Conservation (phyloP, 2,797 vertebrate species). For the Leuciscus waleckii region DNA sequence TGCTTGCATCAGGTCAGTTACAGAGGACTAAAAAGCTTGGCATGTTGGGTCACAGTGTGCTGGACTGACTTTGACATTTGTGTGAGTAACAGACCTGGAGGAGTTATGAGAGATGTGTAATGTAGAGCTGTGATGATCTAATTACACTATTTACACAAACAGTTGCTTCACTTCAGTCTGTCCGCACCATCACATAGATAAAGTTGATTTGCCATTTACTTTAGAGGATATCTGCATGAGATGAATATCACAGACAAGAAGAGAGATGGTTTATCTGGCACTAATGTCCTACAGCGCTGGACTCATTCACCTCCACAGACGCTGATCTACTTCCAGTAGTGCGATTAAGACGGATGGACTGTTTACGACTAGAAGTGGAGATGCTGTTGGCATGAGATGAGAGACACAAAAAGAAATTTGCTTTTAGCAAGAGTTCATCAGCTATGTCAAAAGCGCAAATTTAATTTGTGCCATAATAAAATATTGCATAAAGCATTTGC, state of each 20-base stretch:
- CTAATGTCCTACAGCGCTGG: slow-evolving; percentile 43
- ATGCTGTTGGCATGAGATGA: background rate
- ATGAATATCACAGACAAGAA: slow-evolving; percentile 23
- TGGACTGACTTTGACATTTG: slow-evolving; percentile 59
- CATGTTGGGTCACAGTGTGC: slow-evolving; percentile 17
- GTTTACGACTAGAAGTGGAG: background rate
- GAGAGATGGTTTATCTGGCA: slow-evolving; percentile 37
- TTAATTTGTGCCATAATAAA: background rate
- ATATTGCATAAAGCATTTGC: background rate
- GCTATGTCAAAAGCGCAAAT: background rate
- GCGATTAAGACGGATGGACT: slow-evolving; percentile 44
- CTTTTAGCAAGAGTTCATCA: background rate
- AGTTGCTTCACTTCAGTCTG: slow-evolving; percentile 49
- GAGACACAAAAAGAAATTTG: background rate
- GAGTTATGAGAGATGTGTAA: slow-evolving; percentile 62
- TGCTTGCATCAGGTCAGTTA: slow-evolving; percentile 26
- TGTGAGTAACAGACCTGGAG: slow-evolving; percentile 58
- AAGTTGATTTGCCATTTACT: slow-evolving; percentile 59
- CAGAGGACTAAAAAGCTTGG: slow-evolving; percentile 8
- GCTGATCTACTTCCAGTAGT: slow-evolving; percentile 49
- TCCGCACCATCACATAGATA: slow-evolving; percentile 1
- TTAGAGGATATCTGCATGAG: slow-evolving; percentile 21
- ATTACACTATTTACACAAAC: slow-evolving; percentile 59
- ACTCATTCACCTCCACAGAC: slow-evolving; percentile 24
- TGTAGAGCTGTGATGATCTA: slow-evolving; percentile 45